phyloP scores from a whole-genome alignment of 2,888 invertebrate species.

The Drosophila tripunctata region DNA sequence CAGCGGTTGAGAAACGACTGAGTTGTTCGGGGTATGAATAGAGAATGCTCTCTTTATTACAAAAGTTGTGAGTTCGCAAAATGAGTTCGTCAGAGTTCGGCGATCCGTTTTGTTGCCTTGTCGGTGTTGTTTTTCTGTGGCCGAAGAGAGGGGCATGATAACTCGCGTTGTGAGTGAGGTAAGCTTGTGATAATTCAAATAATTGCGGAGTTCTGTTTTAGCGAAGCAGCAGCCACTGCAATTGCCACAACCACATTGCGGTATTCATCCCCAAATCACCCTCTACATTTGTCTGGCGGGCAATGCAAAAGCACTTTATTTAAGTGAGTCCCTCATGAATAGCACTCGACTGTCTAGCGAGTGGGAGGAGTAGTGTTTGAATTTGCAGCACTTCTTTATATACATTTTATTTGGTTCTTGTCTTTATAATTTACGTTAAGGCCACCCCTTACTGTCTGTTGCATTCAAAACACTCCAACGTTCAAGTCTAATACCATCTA shows the following conservation, averaged over 20 bases:
- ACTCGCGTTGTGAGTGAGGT: constrained; percentile 11
- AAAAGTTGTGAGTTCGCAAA: too few species aligned
- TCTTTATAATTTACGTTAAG: constrained; percentile 52
- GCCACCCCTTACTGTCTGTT: constrained; percentile 23
- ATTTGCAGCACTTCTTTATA: constrained; percentile 76
- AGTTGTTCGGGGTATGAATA: too few species aligned
- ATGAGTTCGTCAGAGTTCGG: too few species aligned
- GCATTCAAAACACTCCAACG: constrained; percentile 25
- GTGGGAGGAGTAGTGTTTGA: constrained; percentile 52
- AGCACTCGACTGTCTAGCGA: constrained; percentile 63
- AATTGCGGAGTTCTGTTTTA: constrained; percentile 51
- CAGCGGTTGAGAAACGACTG: too few species aligned
- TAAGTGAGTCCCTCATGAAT: constrained; percentile 79
- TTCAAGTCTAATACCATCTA: constrained; percentile 17
- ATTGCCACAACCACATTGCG: constrained; percentile 49
- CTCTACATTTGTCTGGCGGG: constrained; percentile 56
- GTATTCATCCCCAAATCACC: constrained; percentile 44
- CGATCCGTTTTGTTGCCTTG: too few species aligned
- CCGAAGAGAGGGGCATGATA: too few species aligned
- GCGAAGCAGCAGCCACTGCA: constrained; percentile 37
- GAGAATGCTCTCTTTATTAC: too few species aligned
- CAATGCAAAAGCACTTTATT: constrained; percentile 79
- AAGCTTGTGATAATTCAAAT: constrained; percentile 74
- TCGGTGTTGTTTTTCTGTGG: too few species aligned
- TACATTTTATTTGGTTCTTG: constrained; percentile 54